Percentiles rank a stretch among this genome's conserved stretches.
These are phyloP conservation scores for Brachystomella parvula DNA, from an alignment of 1,140 invertebrate species.

Conservation along the genomic window DNA sequence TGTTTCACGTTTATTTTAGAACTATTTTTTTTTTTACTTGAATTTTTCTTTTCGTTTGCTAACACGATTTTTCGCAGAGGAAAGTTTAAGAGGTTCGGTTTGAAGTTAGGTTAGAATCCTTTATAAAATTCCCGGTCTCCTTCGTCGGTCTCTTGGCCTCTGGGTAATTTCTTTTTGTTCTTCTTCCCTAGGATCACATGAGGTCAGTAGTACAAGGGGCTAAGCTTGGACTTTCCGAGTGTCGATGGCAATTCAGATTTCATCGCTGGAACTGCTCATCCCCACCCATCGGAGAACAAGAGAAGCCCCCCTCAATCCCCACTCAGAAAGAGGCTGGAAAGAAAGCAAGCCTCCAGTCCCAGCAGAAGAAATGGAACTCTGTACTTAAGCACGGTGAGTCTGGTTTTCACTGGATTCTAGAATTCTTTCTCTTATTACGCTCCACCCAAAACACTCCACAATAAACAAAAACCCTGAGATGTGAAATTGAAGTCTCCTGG, in stretches of 20 bases:
- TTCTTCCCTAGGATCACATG: slow-evolving; percentile 35
- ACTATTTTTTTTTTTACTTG: too few species aligned
- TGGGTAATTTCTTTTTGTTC: background rate
- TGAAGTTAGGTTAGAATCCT: too few species aligned
- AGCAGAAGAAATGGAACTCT: slow-evolving; percentile 8
- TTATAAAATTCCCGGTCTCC: too few species aligned
- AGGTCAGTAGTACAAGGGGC: slow-evolving; percentile 27
- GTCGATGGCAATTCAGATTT: slow-evolving; percentile 33
- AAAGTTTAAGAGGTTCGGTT: too few species aligned
- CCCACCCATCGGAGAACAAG: slow-evolving; percentile 5
- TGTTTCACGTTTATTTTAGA: too few species aligned
- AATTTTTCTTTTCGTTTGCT: too few species aligned
- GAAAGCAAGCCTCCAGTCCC: background rate
- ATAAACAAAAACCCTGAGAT: background rate
- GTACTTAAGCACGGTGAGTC: background rate
- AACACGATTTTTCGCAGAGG: too few species aligned
- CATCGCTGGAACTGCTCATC: slow-evolving; percentile 36
- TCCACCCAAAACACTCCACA: background rate
- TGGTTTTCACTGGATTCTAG: background rate
- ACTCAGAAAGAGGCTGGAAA: background rate
- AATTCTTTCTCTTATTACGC: background rate
- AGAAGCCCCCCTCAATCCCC: background rate
- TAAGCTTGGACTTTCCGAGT: slow-evolving; percentile 29
- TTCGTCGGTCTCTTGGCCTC: too few species aligned
- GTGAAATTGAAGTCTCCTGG: too few species aligned